Evolutionary conservation across 2,888 invertebrate genomes (phyloP), one percentile per base, ranked within the genome.

Genomic region (Napeogenes sylphis): DNA sequence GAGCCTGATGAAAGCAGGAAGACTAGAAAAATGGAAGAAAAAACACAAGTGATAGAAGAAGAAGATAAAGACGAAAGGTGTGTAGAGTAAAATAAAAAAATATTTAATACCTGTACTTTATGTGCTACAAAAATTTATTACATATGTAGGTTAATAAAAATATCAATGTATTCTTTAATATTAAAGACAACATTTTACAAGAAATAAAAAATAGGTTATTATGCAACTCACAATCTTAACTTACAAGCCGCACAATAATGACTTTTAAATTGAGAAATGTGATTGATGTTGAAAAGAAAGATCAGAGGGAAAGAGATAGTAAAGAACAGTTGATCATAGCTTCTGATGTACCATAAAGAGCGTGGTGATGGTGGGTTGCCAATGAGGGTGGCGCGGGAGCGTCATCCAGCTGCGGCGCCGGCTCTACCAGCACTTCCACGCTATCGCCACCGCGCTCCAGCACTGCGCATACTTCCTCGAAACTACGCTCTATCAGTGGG

Each of bases 381-480:
- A 73, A 71, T 69, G 82, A 58, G 75, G 73, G 65, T 42, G 78
- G 77, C 32, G 81, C 70, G 32, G 83, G 80, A 54, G 77, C 65
- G 84, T 93, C 92, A 80, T 96, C 96, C 59, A 93, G 92, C 71
- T 94, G 94, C 76, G 96, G 96, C 76, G 95, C 94, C 70, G 96
- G 95, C 80, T 97, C 97, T 60, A 98, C 95, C 57, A 97, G 90
- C 65, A 98, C 87, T 76, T 98, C 98, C 2, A 96, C 96, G 66
- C 94, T 92, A 82, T 98, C 97, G 2, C 96, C 95, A 45, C 95
- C 94, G 63, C 95, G 93, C 82, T 97, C 97, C 92, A 98, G 94
- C 72, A 98, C 96, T 64, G 95, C 94, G 79, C 96, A 95, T 47
- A 98, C 97, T 82, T 98, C 98, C 82, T 98, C 98, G 81, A 97